Base-by-base conservation (phyloP, 1,140 invertebrate genomes). In the Vollenhovia emeryi region DNA sequence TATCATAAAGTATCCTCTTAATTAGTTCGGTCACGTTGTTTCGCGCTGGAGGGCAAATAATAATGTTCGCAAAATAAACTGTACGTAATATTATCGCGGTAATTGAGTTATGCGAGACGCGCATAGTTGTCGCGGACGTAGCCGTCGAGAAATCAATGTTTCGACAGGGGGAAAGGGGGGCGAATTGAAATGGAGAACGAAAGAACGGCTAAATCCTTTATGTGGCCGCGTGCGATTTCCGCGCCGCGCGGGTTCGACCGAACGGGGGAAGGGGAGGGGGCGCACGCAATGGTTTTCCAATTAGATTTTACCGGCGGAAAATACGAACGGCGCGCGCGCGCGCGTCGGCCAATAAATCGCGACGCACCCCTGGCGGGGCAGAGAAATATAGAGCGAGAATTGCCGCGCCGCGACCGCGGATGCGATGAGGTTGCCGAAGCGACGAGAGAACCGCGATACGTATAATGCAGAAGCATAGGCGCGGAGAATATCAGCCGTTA, bases 251-350 rank as follows among this genome's bases (percentile, higher is more conserved):
- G 73, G 59, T 33, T 45, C 52, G 21, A 13, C 43, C 45, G n/a
- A 24, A 27, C 62, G 69, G 45, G 36, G 8, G n/a, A n/a, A n/a
- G n/a, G n/a, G n/a, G n/a, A n/a, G n/a, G n/a, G n/a, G n/a, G 60
- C 83, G 71, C 86, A 80, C 85, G 90, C 90, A 91, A 92, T 92
- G 90, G 88, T 92, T 93, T 93, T 91, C 92, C 91, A 92, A 93
- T 93, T 92, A 92, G 88, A 93, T 92, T 89, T 89, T 85, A 90
- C 86, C 75, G 66, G 83, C 80, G 89, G 91, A 90, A 91, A 91
- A 87, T 90, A 92, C 87, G 83, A 86, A 88, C 89, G 82, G 68
- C 33, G 36, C 87, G 55, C 87, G 76, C 62, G 68, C 33, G 36
- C 87, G 55, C 87, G 76, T 59, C 79, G 76, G 36, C 88, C 91